A percentile compares a stretch with the other conserved stretches of the same genome.
Conservation (phyloP, 2,113 vertebrate genomes). For the Mormyrus iriodes region DNA sequence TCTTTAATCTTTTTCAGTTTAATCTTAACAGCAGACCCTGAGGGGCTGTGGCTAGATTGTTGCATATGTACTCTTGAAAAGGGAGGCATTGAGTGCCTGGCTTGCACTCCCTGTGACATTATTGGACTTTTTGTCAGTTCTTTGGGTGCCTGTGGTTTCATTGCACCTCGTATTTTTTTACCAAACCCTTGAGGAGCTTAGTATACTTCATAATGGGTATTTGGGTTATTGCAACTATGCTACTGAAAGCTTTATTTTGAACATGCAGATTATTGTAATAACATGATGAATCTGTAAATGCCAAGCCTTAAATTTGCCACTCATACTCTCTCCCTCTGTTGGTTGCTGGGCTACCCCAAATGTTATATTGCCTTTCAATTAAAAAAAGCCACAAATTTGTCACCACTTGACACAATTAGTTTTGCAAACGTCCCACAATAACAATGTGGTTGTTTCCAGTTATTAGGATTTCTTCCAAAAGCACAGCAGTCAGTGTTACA, state of each 20-base stretch:
- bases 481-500: not conserved
- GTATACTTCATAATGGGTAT: not conserved
- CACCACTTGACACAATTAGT: not conserved
- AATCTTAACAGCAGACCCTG: not conserved
- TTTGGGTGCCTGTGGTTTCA: not conserved
- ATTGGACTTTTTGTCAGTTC: not conserved
- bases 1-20: not conserved
- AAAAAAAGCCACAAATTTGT: not conserved
- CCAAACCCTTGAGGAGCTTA: not conserved
- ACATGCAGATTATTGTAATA: not conserved
- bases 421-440: not conserved
- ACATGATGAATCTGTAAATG: not conserved
- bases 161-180: not conserved
- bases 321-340: not conserved
- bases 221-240: not conserved
- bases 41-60: not conserved
- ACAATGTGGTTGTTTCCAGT: not conserved
- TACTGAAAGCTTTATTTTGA: not conserved
- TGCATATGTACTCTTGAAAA: not conserved
- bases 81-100: not conserved
- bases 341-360: not conserved
- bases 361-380: not conserved
- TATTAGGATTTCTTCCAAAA: not conserved
- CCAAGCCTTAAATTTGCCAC: not conserved
- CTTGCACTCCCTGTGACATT: not conserved